Percentiles rank a stretch among this genome's conserved stretches.
Evolutionary conservation across 2,797 vertebrate species (phyloP).

Genomic region (Trachurus trachurus): DNA sequence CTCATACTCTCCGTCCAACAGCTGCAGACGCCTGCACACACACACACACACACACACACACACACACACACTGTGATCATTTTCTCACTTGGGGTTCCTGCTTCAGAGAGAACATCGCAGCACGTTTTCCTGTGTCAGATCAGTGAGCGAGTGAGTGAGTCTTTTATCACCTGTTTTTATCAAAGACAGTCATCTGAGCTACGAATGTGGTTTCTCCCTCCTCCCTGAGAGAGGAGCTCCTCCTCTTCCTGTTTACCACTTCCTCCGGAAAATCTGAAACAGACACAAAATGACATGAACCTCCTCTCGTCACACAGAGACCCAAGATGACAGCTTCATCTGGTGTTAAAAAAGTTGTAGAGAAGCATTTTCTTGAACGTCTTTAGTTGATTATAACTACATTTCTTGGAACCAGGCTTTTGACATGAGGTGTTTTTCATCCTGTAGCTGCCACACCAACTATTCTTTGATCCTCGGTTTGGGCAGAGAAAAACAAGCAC

Average conservation of each 20-base stretch:
- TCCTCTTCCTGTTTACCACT: conserved; percentile 89
- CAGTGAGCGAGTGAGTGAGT: neutral
- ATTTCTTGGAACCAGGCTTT: too few relatives aligned
- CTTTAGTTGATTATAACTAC: too few relatives aligned
- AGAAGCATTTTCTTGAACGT: too few relatives aligned
- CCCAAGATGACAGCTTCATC: neutral
- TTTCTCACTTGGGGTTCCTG: neutral
- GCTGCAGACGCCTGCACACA: conserved; percentile 90
- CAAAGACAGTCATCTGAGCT: conserved; percentile 98
- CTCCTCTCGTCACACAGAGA: neutral
- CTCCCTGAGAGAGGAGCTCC: conserved; percentile 90
- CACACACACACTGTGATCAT: too few relatives aligned
- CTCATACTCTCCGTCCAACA: conserved; percentile 98
- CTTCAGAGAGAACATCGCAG: neutral
- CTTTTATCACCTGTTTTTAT: conserved; percentile 93
- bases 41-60: neutral
- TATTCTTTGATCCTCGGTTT: too few relatives aligned
- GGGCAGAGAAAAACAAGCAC: too few relatives aligned
- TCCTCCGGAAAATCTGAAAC: conserved; percentile 91
- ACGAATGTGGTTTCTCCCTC: conserved; percentile 94
- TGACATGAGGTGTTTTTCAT: too few relatives aligned
- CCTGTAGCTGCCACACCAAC: too few relatives aligned
- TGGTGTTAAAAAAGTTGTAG: too few relatives aligned
- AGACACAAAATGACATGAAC: conserved; percentile 18
- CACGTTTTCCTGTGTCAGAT: neutral